These are phyloP conservation scores for Isichthys henryi DNA, from an alignment of 2,113 vertebrate species.

Conservation along the genomic window DNA sequence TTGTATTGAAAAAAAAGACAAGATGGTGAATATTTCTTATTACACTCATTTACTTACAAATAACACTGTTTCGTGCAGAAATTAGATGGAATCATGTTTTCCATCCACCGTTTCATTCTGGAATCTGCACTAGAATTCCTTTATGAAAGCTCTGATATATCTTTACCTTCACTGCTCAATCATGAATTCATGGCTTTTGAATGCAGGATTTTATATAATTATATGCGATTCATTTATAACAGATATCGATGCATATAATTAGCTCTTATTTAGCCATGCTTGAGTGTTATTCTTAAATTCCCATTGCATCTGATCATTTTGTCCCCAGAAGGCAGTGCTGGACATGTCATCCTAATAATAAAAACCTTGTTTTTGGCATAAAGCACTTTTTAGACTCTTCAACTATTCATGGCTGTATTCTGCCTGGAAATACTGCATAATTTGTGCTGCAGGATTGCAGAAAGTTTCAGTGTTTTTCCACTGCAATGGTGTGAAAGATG, in stretches of 20 bases:
- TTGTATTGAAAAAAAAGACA: not conserved
- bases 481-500: not conserved
- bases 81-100: not conserved
- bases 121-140: not conserved
- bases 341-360: not conserved
- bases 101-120: not conserved
- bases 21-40: not conserved
- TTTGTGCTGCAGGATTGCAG: not conserved
- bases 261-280: not conserved
- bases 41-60: not conserved
- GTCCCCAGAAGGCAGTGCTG: not conserved
- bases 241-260: not conserved
- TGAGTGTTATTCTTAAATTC: not conserved
- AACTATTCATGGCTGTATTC: not conserved
- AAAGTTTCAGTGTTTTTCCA: not conserved
- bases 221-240: not conserved
- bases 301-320: not conserved
- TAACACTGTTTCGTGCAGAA: not conserved
- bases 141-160: not conserved
- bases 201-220: not conserved
- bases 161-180: not conserved
- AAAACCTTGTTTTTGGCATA: not conserved
- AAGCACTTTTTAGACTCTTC: not conserved
- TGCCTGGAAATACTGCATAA: not conserved
- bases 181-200: not conserved